These are phyloP conservation scores for Phenganax stokvisi DNA, from an alignment of 92 coral and sea anemone genomes.

Conservation along the genomic window DNA sequence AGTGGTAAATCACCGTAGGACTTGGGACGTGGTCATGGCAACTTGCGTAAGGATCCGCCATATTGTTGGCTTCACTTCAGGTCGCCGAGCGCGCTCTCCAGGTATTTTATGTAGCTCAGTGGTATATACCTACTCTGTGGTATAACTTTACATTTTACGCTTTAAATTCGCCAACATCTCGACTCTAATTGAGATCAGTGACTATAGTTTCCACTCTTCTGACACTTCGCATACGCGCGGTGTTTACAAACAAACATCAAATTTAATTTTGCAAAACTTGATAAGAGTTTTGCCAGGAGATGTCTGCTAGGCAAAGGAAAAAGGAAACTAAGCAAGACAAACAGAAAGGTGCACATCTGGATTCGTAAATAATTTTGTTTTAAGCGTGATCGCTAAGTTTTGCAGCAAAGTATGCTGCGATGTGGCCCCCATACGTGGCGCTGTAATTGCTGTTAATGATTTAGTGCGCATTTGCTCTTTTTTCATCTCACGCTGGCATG, in stretches of 20 bases:
- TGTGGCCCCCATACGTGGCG: conserved; percentile 7
- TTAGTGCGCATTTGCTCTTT: not conserved
- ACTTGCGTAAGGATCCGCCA: too few relatives aligned
- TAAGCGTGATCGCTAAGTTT: not conserved
- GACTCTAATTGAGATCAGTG: too few relatives aligned
- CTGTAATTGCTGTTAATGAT: not conserved
- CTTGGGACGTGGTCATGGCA: too few relatives aligned
- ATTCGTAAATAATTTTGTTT: not conserved
- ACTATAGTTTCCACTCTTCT: too few relatives aligned
- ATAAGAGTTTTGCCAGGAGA: not conserved
- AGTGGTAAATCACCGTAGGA: too few relatives aligned
- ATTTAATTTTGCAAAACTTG: not conserved
- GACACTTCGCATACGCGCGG: too few relatives aligned
- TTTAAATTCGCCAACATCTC: too few relatives aligned
- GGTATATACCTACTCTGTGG: too few relatives aligned
- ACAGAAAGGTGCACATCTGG: conserved; percentile 9
- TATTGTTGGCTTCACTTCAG: too few relatives aligned
- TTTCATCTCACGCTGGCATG: not conserved
- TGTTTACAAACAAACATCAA: not conserved
- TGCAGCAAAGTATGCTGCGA: not conserved
- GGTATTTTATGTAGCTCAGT: too few relatives aligned
- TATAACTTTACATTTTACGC: too few relatives aligned
- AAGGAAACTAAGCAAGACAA: conserved; percentile 23
- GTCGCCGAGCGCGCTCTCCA: too few relatives aligned
- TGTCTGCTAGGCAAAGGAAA: conserved; percentile 30